Evolutionary conservation across 2,113 vertebrate species (phyloP).

Genomic region (Aegithalos caudatus): DNA sequence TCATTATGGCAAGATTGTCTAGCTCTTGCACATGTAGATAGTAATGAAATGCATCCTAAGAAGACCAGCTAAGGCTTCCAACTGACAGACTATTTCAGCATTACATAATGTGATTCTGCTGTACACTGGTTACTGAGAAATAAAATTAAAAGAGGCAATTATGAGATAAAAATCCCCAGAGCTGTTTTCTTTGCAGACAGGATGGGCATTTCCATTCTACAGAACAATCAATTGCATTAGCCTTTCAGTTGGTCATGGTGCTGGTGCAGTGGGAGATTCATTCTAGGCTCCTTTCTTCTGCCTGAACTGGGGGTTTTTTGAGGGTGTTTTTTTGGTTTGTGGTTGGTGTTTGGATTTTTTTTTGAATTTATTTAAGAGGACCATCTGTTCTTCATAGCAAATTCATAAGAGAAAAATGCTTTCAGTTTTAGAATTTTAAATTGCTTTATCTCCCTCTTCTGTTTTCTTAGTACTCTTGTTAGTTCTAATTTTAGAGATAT

Average conservation of each 20-base stretch:
- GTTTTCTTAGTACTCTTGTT: neutral
- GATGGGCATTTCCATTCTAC: neutral
- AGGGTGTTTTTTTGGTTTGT: neutral
- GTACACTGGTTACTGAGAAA: neutral
- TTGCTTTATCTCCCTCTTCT: neutral
- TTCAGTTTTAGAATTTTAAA: conserved; percentile 25
- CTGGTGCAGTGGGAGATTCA: neutral
- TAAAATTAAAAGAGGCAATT: neutral
- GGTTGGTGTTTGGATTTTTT: neutral
- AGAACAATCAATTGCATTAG: neutral
- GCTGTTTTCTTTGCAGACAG: neutral
- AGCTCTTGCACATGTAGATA: neutral
- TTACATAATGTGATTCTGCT: neutral
- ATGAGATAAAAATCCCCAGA: neutral
- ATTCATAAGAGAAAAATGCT: conserved; percentile 33
- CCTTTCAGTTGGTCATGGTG: neutral
- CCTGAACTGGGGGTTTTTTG: neutral
- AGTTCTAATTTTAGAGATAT: neutral
- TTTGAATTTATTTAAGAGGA: neutral
- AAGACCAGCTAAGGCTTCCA: neutral
- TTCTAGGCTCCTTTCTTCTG: conserved; percentile 23
- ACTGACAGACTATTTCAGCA: neutral
- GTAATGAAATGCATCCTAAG: neutral
- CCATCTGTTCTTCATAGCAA: conserved; percentile 61
- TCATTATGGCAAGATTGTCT: neutral